Percentiles rank a stretch among this genome's conserved stretches.
These are phyloP conservation scores for Pyrochroa serraticornis DNA, from an alignment of 2,888 invertebrate species.

Conservation along the genomic window DNA sequence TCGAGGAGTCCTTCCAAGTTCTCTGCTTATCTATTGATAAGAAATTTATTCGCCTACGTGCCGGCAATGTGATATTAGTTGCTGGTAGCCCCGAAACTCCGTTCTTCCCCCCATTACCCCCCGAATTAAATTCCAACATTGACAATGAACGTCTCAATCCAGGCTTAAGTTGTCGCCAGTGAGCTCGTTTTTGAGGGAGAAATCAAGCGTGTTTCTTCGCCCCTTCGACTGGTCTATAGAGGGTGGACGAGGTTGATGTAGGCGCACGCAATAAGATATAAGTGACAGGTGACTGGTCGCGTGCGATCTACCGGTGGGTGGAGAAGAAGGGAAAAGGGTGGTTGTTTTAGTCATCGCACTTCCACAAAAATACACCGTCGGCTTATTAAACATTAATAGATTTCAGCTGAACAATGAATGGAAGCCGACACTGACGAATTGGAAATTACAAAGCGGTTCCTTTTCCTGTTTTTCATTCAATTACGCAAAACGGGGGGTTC, in stretches of 20 bases:
- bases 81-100: constrained; percentile 1
- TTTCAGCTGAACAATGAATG: constrained; percentile 6
- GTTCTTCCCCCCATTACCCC: too few relatives aligned
- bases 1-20: constrained; percentile 16
- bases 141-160: too few relatives aligned
- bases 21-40: constrained; percentile 35
- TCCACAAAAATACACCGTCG: constrained; percentile 10
- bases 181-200: background rate
- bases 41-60: constrained; percentile 29
- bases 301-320: constrained; percentile 40
- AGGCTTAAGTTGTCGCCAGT: background rate
- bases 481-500: too few relatives aligned
- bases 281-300: constrained; percentile 51
- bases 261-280: constrained; percentile 51
- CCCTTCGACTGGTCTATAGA: constrained; percentile 36
- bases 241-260: constrained; percentile 29
- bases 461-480: too few relatives aligned
- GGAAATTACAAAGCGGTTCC: too few relatives aligned
- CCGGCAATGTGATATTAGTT: constrained; percentile 15
- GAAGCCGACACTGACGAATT: too few relatives aligned
- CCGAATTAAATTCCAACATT: too few relatives aligned
- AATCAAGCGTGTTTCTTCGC: constrained; percentile 5
- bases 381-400: constrained; percentile 29
- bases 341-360: constrained; percentile 28
- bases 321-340: constrained; percentile 7